Base-by-base conservation (phyloP, 2,888 invertebrate genomes). In the Sinotaia quadrata region DNA sequence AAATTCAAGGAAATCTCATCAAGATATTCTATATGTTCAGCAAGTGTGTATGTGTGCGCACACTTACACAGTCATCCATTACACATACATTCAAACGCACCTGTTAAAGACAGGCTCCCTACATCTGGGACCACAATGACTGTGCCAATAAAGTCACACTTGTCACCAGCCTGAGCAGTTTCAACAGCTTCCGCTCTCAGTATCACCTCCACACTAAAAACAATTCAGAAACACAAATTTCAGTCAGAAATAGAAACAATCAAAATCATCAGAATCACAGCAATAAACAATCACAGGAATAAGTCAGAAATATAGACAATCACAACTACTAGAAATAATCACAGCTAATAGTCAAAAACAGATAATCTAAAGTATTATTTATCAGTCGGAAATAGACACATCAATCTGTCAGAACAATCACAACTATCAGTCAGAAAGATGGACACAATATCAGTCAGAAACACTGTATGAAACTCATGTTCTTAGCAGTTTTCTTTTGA, bases 81-180 rank as follows among this genome's bases (percentile, higher is more conserved):
- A n/a, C n/a, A n/a, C n/a, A n/a, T n/a, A n/a, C n/a, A n/a, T n/a
- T n/a, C n/a, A n/a, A n/a, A n/a, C 74, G 67, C 71, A 88, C 90
- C 97, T 0, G 98, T 95, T 75, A 94, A 87, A 7, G 95, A 92
- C 52, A 99, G 87, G 0, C 93, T 93, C 0, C 94, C 93, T 0
- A 99, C 95, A 89, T 99, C 98, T 0, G 99, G 99, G 0, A 99
- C 95, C 1, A 98, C 98, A 84, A 99, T 97, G 21, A 99, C 90
- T 0, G 97, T 95, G 21, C 98, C 98, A 0, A 95, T 96, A 87
- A 98, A 97, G 87, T 97, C 96, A 84, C 95, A 96, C 81, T 91
- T 90, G 83, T 93, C 93, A 57, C 93, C 93, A 81, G 95, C 94
- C 91, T 97, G 97, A 0, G 98, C 97, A 31, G 93, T 93, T 89